Conservation (phyloP, 2,888 invertebrate species). For the Hypomecis atomaria region DNA sequence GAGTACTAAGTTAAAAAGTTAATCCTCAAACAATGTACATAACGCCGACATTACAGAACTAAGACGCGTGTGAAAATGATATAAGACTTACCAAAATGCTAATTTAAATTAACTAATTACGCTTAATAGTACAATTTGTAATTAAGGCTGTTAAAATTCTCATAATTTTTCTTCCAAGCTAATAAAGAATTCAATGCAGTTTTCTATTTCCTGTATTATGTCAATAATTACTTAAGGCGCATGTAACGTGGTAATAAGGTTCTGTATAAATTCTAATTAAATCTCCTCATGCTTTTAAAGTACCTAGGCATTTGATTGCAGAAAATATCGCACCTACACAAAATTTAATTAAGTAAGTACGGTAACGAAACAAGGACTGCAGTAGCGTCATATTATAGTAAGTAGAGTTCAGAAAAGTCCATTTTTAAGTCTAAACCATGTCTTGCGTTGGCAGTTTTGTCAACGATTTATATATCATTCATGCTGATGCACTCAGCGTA, state of each 20-base stretch:
- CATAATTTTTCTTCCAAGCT: constrained; percentile 32
- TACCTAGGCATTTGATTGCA: too few species aligned
- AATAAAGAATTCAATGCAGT: constrained; percentile 36
- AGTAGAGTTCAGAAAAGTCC: too few species aligned
- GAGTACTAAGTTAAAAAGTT: constrained; percentile 29
- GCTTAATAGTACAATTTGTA: constrained; percentile 41
- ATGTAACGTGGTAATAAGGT: neutral
- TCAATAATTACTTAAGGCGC: constrained; percentile 11
- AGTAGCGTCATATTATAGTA: too few species aligned
- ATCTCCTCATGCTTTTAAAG: too few species aligned
- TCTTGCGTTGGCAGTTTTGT: too few species aligned
- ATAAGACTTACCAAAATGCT: constrained; percentile 37
- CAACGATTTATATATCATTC: too few species aligned
- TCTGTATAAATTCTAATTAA: neutral
- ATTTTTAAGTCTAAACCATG: too few species aligned
- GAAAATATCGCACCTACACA: neutral
- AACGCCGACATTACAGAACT: constrained; percentile 24
- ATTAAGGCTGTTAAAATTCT: constrained; percentile 40
- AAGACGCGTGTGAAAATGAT: constrained; percentile 43
- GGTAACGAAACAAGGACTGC: too few species aligned
- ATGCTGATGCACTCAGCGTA: neutral
- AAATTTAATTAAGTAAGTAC: neutral
- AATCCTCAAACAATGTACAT: constrained; percentile 23
- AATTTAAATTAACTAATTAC: constrained; percentile 46
- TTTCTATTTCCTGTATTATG: constrained; percentile 31